Evolutionary conservation across 2,797 vertebrate species (phyloP), one percentile per base, ranked within the genome.

Genomic region (Crenichthys baileyi): DNA sequence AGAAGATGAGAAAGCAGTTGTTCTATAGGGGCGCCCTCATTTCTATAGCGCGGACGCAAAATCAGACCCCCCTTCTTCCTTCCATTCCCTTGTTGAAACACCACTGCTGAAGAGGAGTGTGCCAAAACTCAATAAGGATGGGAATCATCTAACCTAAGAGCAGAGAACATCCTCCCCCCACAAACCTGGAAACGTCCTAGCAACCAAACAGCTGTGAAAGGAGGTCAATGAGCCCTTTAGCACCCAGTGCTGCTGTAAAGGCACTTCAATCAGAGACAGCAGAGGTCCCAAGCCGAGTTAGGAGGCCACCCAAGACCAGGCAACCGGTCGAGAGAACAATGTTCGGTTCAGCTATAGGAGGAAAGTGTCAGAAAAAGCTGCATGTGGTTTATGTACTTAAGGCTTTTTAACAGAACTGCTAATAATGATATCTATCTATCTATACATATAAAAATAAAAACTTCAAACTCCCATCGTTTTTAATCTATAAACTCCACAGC

Each of bases 131-230:
- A 77, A 72, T 82, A 82, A 88, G 89, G 85, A 77, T 81, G 87
- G 89, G 70, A 61, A 81, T 85, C 83, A 85, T 83, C 86, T 81
- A 90, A 81, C 72, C 63, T 73, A n/a, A 83, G 63, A 6, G 0
- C 0, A 9, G 46, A 7, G 16, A 78, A 83, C 29, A 76, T 65
- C 81, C 73, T 78, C 71, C 80, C 73, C 77, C 80, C 75, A 88
- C 86, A 76, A 82, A 41, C 79, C 77, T 55, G 70, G 55, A 88
- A 26, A 41, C 65, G 78, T 83, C 86, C 81, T 89, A 90, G 87
- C 90, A 91, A 87, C 85, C 22, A 1, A 90, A 91, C 90, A 92
- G 91, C 93, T 94, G 91, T 87, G 80, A 79, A 86, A 1, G 56
- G 67, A 81, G 87, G 79, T 85, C 85, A 91, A 81, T 73, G 81